Percentiles rank a stretch among this genome's conserved stretches.
Evolutionary conservation across 2,113 vertebrate species (phyloP).

Genomic region (Fregata magnificens): DNA sequence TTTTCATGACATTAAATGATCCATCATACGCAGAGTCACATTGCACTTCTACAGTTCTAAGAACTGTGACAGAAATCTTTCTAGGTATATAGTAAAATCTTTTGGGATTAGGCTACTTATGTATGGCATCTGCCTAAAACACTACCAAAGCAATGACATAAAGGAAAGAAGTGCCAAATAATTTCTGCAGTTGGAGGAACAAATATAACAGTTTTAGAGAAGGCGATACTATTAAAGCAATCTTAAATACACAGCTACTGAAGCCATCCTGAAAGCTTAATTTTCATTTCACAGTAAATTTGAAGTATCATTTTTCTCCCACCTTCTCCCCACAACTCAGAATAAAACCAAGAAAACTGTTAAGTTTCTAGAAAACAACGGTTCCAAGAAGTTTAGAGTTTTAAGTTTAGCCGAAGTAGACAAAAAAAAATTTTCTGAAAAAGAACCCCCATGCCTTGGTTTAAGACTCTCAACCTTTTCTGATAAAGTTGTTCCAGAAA

Average conservation of each 20-base stretch:
- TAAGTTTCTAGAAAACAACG: neutral
- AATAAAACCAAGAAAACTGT: neutral
- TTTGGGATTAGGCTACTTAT: neutral
- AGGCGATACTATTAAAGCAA: neutral
- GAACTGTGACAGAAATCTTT: neutral
- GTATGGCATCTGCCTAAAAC: neutral
- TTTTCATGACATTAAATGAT: neutral
- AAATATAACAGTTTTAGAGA: neutral
- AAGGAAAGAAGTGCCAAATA: neutral
- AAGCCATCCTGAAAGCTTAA: neutral
- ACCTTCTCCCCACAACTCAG: neutral
- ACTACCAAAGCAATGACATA: neutral
- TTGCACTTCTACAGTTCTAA: neutral
- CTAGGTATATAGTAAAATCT: neutral
- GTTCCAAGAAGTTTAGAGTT: neutral
- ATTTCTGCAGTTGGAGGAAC: neutral
- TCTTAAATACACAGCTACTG: neutral
- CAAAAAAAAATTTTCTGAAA: neutral
- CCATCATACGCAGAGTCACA: neutral
- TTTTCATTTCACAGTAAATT: neutral
- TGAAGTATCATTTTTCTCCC: neutral
- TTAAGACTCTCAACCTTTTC: neutral
- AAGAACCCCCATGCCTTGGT: neutral
- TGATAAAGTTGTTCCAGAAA: neutral
- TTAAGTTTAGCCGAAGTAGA: neutral